Conservation (phyloP, 2,113 vertebrate species). For the Pica pica region DNA sequence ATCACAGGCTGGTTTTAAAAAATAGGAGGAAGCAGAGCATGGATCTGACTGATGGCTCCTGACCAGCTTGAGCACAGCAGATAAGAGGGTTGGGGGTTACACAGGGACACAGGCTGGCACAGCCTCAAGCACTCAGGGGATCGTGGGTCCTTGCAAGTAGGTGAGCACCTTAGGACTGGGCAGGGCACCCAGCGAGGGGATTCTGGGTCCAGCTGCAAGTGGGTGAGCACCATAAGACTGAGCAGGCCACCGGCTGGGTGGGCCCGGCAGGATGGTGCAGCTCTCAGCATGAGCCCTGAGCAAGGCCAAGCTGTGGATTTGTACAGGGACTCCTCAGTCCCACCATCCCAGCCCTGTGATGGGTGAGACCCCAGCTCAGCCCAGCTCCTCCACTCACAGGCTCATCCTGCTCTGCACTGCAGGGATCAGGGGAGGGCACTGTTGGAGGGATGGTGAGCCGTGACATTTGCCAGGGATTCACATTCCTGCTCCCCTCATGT, state of each 20-base stretch:
- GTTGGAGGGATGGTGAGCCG: neutral
- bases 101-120: neutral
- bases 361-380: neutral
- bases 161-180: neutral
- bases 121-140: neutral
- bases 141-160: neutral
- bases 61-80: neutral
- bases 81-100: neutral
- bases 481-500: conserved; percentile 54
- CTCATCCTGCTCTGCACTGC: neutral
- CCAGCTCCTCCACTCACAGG: neutral
- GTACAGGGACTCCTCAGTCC: rapidly evolving
- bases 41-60: neutral
- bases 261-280: neutral
- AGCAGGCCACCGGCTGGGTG: neutral
- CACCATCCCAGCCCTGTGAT: neutral
- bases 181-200: neutral
- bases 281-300: neutral
- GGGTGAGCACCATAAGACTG: neutral
- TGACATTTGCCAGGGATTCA: neutral
- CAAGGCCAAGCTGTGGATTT: neutral
- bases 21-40: neutral
- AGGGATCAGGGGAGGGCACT: neutral
- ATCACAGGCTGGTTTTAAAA: neutral
- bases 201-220: neutral